Evolutionary conservation across 2,113 vertebrate genomes (phyloP), one percentile per base, ranked within the genome.

Genomic region (Oncorhynchus clarkii): DNA sequence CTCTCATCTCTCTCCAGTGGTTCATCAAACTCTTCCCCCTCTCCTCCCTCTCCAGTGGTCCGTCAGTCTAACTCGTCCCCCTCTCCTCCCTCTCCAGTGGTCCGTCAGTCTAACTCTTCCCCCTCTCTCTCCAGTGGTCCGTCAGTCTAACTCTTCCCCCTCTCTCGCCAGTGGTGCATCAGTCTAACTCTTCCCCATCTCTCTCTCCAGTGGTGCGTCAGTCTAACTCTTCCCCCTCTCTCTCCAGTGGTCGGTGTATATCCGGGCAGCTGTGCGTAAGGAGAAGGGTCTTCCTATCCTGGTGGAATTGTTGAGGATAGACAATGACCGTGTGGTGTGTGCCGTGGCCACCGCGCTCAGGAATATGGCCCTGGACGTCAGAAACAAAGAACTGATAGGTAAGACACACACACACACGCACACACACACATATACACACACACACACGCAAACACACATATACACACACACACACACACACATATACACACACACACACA

Each of bases 341-440:
- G 98, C 98, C 0, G 98, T 99, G 64, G 98, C 98, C 85, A 99
- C 98, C 0, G 98, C 98, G 16, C 95, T 99, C 88, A 93, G 98
- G 86, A 99, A 99, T 89, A 99, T 99, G 98, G 98, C 98, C 84
- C 92, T 99, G 93, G 98, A 99, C 84, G 95, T 99, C 89, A 94
- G 98, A 91, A 99, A 99, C 89, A 99, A 99, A 89, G 98, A 99
- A 79, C 91, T 99, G 84, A 99, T 99, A 13, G 98, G 98, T 99
- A 94, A 59, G 31, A n/a, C 59, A 22, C 59, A 60, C 59, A 60
- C 59, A 9, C 8, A 39, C 8, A 39, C 34, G 2, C 0, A 60
- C 20, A n/a, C 59, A 22, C 20, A 13, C 7, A 6, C 2, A 18
- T 2, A 9, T 6, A 34, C 6, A 34, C 31, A 5, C 31, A 34